Evolutionary conservation across 2,888 invertebrate species (phyloP), one percentile per base, ranked within the genome.

Genomic region (Catocala sponsa): DNA sequence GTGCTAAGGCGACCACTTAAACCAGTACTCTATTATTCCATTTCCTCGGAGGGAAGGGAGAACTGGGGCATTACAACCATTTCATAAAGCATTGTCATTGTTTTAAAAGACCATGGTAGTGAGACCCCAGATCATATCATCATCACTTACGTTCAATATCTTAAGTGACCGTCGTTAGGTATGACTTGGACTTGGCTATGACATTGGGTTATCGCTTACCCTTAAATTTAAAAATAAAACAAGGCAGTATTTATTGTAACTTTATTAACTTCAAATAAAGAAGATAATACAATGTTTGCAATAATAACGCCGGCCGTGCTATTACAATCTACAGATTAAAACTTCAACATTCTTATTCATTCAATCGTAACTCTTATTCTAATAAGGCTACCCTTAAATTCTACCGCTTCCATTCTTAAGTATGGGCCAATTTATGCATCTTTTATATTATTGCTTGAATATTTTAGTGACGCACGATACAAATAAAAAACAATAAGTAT

Each of bases 351-450:
- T 79, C 84, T 83, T 85, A 83, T 76, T 82, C 83, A 76, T 76
- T 82, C 86, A 84, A 85, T 83, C 83, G 81, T 86, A 88, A 87
- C 83, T 89, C 91, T 92, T 92, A 92, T 59, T 81, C 94, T 94
- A 94, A 84, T 94, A 94, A 94, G 94, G 94, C 94, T 94, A 93
- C 90, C 91, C 91, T 93, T 93, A 94, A 85, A 90, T 84, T 85
- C 91, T 91, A 92, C 86, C 81, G 76, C 82, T 84, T 81, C 75
- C 86, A 83, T 77, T 82, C 83, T 69, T 83, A 85, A 81, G 78
- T 82, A 84, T 84, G 83, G 84, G 84, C 85, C 85, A 76, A 82
- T 68, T 73, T 77, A 80, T 79, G 80, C 80, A 79, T 25, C 61
- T 77, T 76, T 78, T 74, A 79, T 62, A 80, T 85, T 87, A 88